These are phyloP conservation scores for Germaria angustata DNA, from an alignment of 2,888 invertebrate genomes.

Conservation along the genomic window DNA sequence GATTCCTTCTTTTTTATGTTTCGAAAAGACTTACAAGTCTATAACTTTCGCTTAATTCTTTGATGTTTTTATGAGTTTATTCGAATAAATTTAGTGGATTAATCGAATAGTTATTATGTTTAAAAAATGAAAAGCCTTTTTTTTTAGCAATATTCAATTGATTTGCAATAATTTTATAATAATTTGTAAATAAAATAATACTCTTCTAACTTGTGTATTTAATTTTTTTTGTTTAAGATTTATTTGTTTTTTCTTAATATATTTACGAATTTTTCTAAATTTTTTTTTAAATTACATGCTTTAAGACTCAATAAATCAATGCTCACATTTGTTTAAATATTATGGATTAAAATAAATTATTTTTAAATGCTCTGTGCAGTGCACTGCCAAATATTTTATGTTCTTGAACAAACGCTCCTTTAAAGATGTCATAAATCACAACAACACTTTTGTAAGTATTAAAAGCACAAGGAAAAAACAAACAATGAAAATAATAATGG, in stretches of 20 bases:
- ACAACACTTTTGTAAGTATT: constrained; percentile 15
- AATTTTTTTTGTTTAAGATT: not conserved
- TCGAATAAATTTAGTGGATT: no score
- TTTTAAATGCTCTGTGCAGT: not conserved
- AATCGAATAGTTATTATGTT: no score
- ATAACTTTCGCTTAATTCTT: no score
- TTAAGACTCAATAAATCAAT: constrained; percentile 31
- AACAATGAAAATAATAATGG: not conserved
- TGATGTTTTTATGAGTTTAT: no score
- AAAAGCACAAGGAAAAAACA: not conserved
- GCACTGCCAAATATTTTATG: constrained; percentile 41
- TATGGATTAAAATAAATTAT: constrained; percentile 37
- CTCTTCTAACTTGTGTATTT: not conserved
- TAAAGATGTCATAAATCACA: constrained; percentile 37
- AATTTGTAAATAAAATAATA: no score
- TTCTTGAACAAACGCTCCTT: constrained; percentile 24
- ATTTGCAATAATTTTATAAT: no score
- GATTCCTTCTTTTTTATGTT: no score
- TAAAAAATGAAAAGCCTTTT: no score
- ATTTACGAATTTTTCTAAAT: no score
- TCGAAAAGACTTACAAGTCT: no score
- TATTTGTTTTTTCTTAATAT: not conserved
- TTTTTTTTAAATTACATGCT: constrained; percentile 23
- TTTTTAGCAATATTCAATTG: no score
- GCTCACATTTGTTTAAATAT: constrained; percentile 47